Conservation (phyloP, 92 coral and sea anemone genomes). For the Palythoa grandis region DNA sequence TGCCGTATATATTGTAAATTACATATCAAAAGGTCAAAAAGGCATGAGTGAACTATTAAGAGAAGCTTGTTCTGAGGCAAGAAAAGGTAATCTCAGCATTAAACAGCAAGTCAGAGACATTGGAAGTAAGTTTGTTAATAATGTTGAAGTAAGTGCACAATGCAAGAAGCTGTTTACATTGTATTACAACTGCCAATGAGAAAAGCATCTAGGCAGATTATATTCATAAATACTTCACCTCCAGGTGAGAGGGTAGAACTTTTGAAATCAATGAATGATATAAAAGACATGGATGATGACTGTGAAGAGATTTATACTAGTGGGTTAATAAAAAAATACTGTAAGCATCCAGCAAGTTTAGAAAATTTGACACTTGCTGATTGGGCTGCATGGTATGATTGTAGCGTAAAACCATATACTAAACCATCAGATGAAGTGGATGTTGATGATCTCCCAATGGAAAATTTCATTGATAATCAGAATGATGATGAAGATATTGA, state of each 20-base stretch:
- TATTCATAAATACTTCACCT: conserved; percentile 14
- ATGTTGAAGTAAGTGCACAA: not conserved
- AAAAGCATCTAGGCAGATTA: conserved; percentile 7
- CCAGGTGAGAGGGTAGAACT: conserved; percentile 4
- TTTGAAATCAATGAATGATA: not conserved
- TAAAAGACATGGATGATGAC: conserved; percentile 6
- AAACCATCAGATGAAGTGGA: not conserved
- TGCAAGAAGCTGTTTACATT: conserved; percentile 3
- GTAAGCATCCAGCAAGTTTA: conserved; percentile 6
- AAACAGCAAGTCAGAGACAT: conserved; percentile 2
- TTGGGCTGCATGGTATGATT: conserved; percentile 22
- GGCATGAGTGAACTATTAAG: conserved; percentile 47
- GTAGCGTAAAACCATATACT: conserved; percentile 3
- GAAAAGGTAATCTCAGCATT: conserved; percentile 30
- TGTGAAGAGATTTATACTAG: conserved; percentile 7
- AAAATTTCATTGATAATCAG: not conserved
- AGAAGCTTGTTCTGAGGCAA: conserved; percentile 47
- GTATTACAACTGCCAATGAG: conserved; percentile 7
- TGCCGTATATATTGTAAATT: too few species aligned
- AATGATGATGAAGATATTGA: conserved; percentile 4
- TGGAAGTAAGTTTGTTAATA: not conserved
- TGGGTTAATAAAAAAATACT: not conserved
- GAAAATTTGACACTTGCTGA: conserved; percentile 1
- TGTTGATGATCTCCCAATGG: conserved; percentile 5
- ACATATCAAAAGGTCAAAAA: conserved; percentile 40